Evolutionary conservation across 2,888 invertebrate genomes (phyloP).

Genomic region (Agriopis aurantiaria): DNA sequence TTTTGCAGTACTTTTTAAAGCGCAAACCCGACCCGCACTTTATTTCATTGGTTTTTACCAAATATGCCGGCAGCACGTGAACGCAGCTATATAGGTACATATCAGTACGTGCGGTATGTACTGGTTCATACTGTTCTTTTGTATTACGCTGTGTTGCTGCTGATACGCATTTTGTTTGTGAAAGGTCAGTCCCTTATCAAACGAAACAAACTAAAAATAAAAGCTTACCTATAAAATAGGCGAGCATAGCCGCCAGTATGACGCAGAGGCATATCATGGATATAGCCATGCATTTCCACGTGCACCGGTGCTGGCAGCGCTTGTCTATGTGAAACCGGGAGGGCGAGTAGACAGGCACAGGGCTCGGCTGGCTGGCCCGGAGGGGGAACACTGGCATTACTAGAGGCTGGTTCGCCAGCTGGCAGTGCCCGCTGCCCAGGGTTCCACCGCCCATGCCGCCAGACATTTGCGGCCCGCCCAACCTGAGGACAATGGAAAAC

Average conservation of each 20-base stretch:
- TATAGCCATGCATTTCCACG: constrained; percentile 98
- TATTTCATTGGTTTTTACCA: no score
- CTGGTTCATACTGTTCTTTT: no score
- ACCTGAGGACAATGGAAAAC: constrained; percentile 66
- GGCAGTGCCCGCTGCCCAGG: constrained; percentile 88
- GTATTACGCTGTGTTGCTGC: no score
- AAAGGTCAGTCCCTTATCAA: background rate
- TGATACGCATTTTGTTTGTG: no score
- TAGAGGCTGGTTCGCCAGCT: constrained; percentile 90
- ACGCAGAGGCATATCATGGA: constrained; percentile 96
- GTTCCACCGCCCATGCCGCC: constrained; percentile 88
- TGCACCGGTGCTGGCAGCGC: constrained; percentile 96
- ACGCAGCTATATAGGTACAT: no score
- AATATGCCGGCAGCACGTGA: no score
- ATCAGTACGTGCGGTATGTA: no score
- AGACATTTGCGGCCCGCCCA: constrained; percentile 85
- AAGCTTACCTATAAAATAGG: constrained; percentile 96
- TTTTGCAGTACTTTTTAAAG: no score
- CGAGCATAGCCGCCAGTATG: constrained; percentile 96
- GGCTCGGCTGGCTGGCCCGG: constrained; percentile 94
- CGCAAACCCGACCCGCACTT: no score
- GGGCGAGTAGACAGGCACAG: constrained; percentile 91
- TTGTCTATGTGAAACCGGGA: constrained; percentile 98
- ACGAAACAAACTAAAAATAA: background rate
- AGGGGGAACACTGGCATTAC: constrained; percentile 96